Conservation (phyloP, 2,888 invertebrate genomes). For the Cerceris rybyensis region DNA sequence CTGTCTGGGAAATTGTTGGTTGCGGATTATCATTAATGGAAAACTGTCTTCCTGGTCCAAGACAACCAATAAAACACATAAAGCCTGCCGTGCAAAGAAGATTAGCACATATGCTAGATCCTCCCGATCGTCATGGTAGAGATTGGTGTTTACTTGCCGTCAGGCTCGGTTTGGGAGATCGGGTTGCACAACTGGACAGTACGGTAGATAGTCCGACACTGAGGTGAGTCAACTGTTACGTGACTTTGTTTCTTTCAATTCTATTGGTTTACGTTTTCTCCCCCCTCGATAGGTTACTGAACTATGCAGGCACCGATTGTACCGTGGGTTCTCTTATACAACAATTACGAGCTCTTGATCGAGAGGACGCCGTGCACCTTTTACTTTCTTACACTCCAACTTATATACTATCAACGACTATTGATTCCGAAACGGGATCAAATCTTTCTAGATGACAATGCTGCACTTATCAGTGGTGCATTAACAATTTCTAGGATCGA, state of each 20-base stretch:
- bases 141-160: slow-evolving; percentile 91
- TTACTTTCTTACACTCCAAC: slow-evolving; percentile 77
- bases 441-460: slow-evolving; percentile 81
- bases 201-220: slow-evolving; percentile 78
- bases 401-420: slow-evolving; percentile 73
- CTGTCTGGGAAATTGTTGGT: slow-evolving; percentile 78
- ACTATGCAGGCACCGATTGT: slow-evolving; percentile 76
- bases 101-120: slow-evolving; percentile 87
- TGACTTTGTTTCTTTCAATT: not conserved
- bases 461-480: slow-evolving; percentile 73
- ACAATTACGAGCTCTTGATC: slow-evolving; percentile 77
- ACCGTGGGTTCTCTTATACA: slow-evolving; percentile 76
- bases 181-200: slow-evolving; percentile 79
- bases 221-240: slow-evolving; percentile 62
- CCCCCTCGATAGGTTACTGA: slow-evolving; percentile 70
- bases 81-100: slow-evolving; percentile 85
- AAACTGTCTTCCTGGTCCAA: slow-evolving; percentile 77
- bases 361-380: slow-evolving; percentile 78
- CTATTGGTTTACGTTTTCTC: slow-evolving; percentile 2
- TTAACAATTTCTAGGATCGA: slow-evolving; percentile 70
- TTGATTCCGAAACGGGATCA: slow-evolving; percentile 79
- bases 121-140: slow-evolving; percentile 87
- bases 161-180: slow-evolving; percentile 86
- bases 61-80: slow-evolving; percentile 83
- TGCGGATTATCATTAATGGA: slow-evolving; percentile 76